Conservation (phyloP, 1,140 invertebrate genomes). For the Amphibalanus amphitrite region DNA sequence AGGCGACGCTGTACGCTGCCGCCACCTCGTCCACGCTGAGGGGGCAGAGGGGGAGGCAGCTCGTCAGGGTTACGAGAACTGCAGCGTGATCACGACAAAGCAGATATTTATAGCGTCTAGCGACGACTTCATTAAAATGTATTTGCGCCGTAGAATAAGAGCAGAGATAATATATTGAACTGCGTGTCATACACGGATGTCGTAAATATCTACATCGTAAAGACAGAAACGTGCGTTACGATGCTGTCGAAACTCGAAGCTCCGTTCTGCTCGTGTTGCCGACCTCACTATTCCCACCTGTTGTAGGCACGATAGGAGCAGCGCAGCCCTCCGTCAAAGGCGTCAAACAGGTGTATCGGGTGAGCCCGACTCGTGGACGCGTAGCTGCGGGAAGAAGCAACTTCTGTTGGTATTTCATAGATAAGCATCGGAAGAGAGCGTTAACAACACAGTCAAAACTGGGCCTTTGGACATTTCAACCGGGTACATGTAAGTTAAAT, state of each 20-base stretch:
- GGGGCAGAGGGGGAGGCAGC: conserved; percentile 19
- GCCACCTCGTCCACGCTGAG: conserved; percentile 64
- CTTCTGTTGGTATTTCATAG: neutral
- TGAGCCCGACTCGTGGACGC: conserved; percentile 51
- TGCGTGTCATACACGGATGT: neutral
- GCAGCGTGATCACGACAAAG: neutral
- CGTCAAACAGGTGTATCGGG: conserved; percentile 85
- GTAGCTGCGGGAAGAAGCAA: conserved; percentile 25
- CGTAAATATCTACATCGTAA: too few relatives aligned
- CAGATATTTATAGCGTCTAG: too few relatives aligned
- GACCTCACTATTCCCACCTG: conserved; percentile 36
- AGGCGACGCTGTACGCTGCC: conserved; percentile 58
- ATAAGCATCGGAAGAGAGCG: too few relatives aligned
- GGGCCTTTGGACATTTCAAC: neutral
- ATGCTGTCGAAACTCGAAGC: too few relatives aligned
- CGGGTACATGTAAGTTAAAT: neutral
- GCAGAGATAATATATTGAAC: neutral
- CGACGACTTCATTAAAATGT: too few relatives aligned
- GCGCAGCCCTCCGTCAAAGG: conserved; percentile 58
- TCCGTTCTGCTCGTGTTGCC: too few relatives aligned
- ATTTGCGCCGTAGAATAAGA: neutral
- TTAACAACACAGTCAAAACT: too few relatives aligned
- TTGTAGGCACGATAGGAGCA: conserved; percentile 71
- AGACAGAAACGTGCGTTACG: too few relatives aligned
- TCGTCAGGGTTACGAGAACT: conserved; percentile 4